A percentile compares a stretch with the other conserved stretches of the same genome.
phyloP scores from a whole-genome alignment of 64 coral and sea anemone genomes.

The Anthopleura sola region DNA sequence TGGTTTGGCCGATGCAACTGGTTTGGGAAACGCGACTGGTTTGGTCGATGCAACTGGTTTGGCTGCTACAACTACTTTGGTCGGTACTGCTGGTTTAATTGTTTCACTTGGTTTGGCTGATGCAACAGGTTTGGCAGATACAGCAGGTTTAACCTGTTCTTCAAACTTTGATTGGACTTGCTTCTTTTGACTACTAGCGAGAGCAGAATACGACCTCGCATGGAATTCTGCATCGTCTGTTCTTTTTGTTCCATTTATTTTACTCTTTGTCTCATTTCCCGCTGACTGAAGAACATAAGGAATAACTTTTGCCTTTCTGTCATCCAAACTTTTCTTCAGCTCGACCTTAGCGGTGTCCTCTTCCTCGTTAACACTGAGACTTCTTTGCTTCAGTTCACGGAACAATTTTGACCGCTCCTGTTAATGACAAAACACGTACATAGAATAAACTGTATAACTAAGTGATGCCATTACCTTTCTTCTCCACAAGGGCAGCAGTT shows the following conservation, averaged over 20 bases:
- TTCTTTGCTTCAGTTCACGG: slow-evolving; percentile 7
- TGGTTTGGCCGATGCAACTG: slow-evolving; percentile 26
- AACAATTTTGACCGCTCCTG: slow-evolving; percentile 44
- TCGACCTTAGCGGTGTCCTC: slow-evolving; percentile 36
- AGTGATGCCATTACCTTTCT: too few species aligned
- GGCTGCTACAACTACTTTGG: not conserved
- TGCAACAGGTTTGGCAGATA: slow-evolving; percentile 23
- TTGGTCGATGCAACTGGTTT: not conserved
- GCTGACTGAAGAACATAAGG: slow-evolving; percentile 10
- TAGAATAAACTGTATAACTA: too few species aligned
- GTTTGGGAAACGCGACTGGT: slow-evolving; percentile 14
- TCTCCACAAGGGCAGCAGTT: too few species aligned
- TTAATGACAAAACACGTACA: not conserved
- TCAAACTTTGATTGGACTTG: not conserved
- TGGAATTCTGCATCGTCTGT: not conserved
- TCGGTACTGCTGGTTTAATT: not conserved
- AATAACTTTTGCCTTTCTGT: slow-evolving; percentile 1
- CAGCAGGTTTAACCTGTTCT: not conserved
- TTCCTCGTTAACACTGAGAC: slow-evolving; percentile 26
- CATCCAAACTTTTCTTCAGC: slow-evolving; percentile 26
- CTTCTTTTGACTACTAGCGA: not conserved
- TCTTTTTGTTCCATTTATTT: not conserved
- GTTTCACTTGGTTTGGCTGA: not conserved
- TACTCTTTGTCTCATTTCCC: not conserved
- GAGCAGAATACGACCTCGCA: not conserved